Conservation (phyloP, 2,888 invertebrate genomes). For the Apodemia mormo region DNA sequence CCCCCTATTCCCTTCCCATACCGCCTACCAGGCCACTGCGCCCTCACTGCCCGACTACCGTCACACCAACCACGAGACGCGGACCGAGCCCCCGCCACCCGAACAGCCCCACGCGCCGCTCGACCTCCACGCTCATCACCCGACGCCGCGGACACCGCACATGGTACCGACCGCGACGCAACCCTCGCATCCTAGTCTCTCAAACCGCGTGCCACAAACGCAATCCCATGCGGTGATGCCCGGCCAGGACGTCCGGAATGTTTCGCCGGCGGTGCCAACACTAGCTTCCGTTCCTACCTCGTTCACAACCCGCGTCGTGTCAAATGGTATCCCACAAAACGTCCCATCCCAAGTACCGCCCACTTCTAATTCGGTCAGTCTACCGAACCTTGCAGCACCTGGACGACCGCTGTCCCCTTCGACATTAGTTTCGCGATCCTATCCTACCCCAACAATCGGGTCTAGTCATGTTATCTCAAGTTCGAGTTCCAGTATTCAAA, state of each 20-base stretch:
- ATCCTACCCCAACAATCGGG: constrained; percentile 68
- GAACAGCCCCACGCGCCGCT: constrained; percentile 61
- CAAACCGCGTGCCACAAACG: constrained; percentile 56
- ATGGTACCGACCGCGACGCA: constrained; percentile 40
- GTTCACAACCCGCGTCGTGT: constrained; percentile 56
- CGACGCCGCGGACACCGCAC: constrained; percentile 49
- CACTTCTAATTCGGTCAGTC: constrained; percentile 63
- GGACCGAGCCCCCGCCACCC: constrained; percentile 57
- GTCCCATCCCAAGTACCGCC: constrained; percentile 57
- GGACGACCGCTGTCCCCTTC: constrained; percentile 63
- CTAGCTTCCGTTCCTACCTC: constrained; percentile 68
- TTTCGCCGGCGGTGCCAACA: constrained; percentile 46
- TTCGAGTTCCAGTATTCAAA: constrained; percentile 72
- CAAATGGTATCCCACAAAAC: constrained; percentile 52
- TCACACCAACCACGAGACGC: constrained; percentile 81
- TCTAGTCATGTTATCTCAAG: constrained; percentile 79
- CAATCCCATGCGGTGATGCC: constrained; percentile 62
- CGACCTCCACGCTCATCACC: constrained; percentile 65
- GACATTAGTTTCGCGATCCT: constrained; percentile 64
- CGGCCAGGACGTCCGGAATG: constrained; percentile 61
- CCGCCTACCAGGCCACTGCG: constrained; percentile 75
- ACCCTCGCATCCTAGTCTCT: constrained; percentile 56
- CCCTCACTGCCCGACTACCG: constrained; percentile 75
- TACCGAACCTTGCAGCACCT: constrained; percentile 67
- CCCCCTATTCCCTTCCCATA: constrained; percentile 69